Evolutionary conservation across 2,113 vertebrate species (phyloP).

Genomic region (Agapornis roseicollis): DNA sequence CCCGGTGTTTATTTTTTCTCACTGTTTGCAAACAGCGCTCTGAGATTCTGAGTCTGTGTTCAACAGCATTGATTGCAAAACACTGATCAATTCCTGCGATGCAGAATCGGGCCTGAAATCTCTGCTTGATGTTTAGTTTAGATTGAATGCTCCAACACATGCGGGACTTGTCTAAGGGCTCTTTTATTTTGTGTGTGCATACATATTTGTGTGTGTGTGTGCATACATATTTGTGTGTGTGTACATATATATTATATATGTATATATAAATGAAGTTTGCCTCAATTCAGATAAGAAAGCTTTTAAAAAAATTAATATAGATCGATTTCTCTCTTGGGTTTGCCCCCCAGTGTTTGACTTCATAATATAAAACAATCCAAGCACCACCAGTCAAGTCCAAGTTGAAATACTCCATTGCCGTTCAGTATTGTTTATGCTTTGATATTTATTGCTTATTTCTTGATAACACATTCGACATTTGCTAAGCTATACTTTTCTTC

Average conservation of each 20-base stretch:
- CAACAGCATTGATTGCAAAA: background rate
- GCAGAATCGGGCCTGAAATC: background rate
- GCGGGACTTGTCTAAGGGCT: background rate
- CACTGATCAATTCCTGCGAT: background rate
- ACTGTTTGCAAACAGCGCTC: background rate
- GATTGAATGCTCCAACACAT: background rate
- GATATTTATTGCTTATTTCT: background rate
- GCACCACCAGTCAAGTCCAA: background rate
- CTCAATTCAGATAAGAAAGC: background rate
- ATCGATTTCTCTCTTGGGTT: background rate
- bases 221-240: too few relatives aligned
- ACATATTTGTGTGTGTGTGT: background rate
- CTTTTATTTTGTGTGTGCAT: background rate
- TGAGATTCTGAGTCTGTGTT: background rate
- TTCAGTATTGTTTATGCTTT: background rate
- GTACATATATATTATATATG: too few relatives aligned
- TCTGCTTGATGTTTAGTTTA: background rate
- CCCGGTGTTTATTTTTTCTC: background rate
- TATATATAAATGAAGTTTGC: background rate
- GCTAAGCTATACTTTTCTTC: background rate
- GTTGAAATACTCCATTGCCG: background rate
- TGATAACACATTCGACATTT: background rate
- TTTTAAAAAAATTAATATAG: background rate
- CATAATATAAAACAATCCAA: background rate
- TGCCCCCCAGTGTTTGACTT: background rate